These are phyloP conservation scores for Drosophila antonietae DNA, from an alignment of 2,888 invertebrate species.

Conservation along the genomic window DNA sequence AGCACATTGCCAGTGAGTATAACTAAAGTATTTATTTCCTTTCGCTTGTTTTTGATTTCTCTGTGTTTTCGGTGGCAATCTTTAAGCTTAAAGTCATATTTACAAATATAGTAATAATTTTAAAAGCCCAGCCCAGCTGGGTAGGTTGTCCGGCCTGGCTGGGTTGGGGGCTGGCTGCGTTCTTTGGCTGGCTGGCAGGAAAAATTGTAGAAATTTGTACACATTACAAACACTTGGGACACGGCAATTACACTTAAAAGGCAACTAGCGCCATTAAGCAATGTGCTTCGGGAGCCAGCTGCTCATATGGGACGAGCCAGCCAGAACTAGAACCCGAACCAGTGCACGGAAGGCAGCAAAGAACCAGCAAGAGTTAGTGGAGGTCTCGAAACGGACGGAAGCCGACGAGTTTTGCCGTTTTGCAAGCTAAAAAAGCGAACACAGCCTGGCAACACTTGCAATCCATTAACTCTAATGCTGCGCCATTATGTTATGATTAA, in stretches of 20 bases:
- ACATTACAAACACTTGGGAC: constrained; percentile 76
- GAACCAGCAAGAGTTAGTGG: neutral
- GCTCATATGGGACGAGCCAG: constrained; percentile 61
- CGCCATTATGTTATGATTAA: constrained; percentile 69
- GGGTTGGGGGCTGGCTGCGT: too few species aligned
- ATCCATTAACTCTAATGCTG: constrained; percentile 72
- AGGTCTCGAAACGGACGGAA: constrained; percentile 3
- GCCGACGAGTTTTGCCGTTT: constrained; percentile 35
- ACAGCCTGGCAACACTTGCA: constrained; percentile 70
- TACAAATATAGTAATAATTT: constrained; percentile 76
- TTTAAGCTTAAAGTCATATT: constrained; percentile 51
- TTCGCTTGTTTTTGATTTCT: neutral
- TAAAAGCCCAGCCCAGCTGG: constrained; percentile 64
- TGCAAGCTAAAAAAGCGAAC: constrained; percentile 61
- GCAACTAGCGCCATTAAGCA: constrained; percentile 74
- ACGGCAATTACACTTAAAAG: constrained; percentile 81
- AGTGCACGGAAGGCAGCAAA: constrained; percentile 4
- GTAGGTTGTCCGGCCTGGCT: too few species aligned
- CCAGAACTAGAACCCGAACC: constrained; percentile 8
- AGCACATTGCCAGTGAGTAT: constrained; percentile 84
- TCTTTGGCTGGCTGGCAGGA: constrained; percentile 36
- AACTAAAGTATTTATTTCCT: constrained; percentile 25
- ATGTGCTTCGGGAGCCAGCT: constrained; percentile 58
- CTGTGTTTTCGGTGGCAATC: neutral
- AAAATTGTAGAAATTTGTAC: constrained; percentile 65